phyloP scores from a whole-genome alignment of 2,113 vertebrate genomes.

The Oplegnathus fasciatus region DNA sequence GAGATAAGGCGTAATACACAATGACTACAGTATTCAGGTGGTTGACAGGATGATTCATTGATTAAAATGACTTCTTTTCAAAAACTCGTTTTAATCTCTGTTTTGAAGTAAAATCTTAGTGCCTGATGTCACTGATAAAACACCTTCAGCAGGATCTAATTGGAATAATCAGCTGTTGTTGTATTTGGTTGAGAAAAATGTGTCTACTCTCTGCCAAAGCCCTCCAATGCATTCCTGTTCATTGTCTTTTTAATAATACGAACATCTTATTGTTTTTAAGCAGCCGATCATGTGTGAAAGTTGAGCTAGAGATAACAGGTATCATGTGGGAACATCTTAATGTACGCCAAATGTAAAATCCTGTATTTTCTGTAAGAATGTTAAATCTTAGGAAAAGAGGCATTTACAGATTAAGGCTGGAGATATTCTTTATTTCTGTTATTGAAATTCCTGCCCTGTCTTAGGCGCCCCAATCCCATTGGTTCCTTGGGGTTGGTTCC shows the following conservation, averaged over 20 bases:
- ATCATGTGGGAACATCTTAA: background rate
- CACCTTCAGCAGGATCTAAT: background rate
- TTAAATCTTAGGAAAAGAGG: background rate
- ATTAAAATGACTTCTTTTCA: background rate
- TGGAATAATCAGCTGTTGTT: background rate
- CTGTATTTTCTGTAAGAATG: background rate
- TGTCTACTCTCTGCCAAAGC: background rate
- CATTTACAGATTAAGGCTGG: background rate
- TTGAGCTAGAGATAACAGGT: background rate
- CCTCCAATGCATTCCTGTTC: background rate
- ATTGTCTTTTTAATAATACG: background rate
- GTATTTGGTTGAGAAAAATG: background rate
- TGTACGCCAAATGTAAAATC: background rate
- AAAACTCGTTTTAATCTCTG: too few species aligned
- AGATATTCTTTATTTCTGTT: background rate
- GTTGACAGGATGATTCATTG: background rate
- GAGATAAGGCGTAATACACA: background rate
- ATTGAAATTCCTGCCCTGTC: background rate
- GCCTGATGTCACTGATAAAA: background rate
- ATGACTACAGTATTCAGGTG: background rate
- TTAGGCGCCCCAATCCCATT: background rate
- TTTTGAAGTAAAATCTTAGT: background rate
- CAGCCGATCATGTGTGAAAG: background rate
- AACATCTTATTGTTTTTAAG: background rate
- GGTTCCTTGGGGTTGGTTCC: too few species aligned